These are phyloP conservation scores for Amphiprion clarkii DNA, from an alignment of 2,797 vertebrate genomes.

Conservation along the genomic window DNA sequence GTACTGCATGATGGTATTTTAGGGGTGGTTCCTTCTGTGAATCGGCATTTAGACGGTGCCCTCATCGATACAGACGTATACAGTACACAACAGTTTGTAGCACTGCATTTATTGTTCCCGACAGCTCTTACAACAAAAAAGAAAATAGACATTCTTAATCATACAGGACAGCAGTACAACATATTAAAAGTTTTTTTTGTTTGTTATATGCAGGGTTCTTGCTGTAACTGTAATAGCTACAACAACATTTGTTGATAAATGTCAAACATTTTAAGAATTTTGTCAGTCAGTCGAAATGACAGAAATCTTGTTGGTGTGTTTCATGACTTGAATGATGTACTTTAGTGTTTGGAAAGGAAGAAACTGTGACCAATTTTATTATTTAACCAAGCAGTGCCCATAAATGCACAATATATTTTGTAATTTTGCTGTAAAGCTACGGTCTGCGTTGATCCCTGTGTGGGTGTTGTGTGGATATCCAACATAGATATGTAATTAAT, in stretches of 20 bases:
- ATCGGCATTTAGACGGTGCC: slow-evolving; percentile 26
- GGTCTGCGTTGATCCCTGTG: no score
- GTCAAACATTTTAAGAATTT: neutral
- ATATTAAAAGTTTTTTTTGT: neutral
- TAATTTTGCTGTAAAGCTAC: no score
- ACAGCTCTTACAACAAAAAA: neutral
- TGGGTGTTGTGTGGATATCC: no score
- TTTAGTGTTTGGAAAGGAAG: neutral
- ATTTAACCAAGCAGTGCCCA: no score
- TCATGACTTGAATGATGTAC: neutral
- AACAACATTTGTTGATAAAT: neutral
- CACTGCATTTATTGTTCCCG: neutral
- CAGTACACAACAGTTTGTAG: neutral
- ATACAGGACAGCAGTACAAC: neutral
- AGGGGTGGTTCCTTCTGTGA: neutral
- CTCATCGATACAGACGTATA: neutral
- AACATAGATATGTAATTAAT: no score
- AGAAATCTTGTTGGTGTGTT: neutral
- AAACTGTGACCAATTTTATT: no score
- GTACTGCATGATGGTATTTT: slow-evolving; percentile 6
- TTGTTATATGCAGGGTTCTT: slow-evolving; percentile 2
- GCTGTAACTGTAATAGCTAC: neutral
- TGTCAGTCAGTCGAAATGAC: slow-evolving; percentile 1
- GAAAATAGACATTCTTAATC: neutral
- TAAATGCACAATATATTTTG: no score